phyloP scores from a whole-genome alignment of 2,797 vertebrate genomes.

The Acropternis orthonyx region DNA sequence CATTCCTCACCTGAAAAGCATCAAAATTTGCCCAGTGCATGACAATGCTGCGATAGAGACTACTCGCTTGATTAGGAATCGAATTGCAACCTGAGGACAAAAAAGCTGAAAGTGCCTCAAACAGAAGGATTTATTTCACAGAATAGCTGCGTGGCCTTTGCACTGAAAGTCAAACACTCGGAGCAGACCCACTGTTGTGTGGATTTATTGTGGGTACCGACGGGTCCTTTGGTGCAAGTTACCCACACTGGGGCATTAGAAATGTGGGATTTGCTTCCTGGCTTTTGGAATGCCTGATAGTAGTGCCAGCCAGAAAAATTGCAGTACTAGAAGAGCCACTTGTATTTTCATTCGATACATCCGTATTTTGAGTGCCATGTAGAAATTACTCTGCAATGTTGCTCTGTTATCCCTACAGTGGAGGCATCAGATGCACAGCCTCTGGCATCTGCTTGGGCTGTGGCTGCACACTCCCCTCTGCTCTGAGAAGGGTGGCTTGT shows the following conservation, averaged over 20 bases:
- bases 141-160: neutral
- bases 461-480: neutral
- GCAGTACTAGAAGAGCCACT: neutral
- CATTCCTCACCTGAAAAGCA: constrained; percentile 19
- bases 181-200: neutral
- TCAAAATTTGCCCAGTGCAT: neutral
- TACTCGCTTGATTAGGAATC: neutral
- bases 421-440: neutral
- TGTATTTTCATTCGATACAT: neutral
- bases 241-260: neutral
- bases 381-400: neutral
- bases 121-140: neutral
- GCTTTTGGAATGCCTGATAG: neutral
- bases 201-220: neutral
- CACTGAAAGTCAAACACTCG: neutral
- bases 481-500: neutral
- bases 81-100: neutral
- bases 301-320: neutral
- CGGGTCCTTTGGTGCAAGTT: neutral
- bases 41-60: neutral
- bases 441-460: neutral
- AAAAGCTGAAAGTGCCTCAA: neutral
- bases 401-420: rapidly evolving
- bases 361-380: neutral
- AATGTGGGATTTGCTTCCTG: neutral